Base-by-base conservation (phyloP, 2,888 invertebrate genomes). In the Drosophila neonasuta region DNA sequence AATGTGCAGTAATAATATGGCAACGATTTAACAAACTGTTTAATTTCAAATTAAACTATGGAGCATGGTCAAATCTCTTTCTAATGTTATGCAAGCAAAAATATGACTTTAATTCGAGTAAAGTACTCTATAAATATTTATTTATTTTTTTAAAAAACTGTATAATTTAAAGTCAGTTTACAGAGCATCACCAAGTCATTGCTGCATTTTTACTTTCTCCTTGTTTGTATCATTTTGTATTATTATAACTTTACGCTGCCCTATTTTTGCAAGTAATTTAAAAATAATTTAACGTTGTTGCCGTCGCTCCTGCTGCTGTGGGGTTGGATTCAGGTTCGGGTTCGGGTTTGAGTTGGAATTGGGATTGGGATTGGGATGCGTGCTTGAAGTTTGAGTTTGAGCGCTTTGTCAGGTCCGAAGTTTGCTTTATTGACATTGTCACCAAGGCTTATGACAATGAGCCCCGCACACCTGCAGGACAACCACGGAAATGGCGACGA, bases 381-480 rank as follows among this genome's bases (percentile, higher is more conserved):
- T 17, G 50, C 11, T 29, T 13, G 49, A 10, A 34, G 34, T 10
- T 34, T 34, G 34, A 10, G 30, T 32, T 64, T 45, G 46, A 57
- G 55, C 55, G 54, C 36, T 56, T 64, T 51, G 54, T 11, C 41
- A 17, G 64, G 44, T 77, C 62, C 58, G 71, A 83, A 86, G 86
- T 83, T 80, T 80, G 86, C 84, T 80, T 80, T 86, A 80, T 80
- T 80, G 84, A 86, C 86, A 80, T 86, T 86, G 84, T 83, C 80
- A 78, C 75, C 79, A 68, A 63, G 61, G 61, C 77, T 57, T 58
- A 79, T 49, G 79, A 79, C 79, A 79, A 75, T 79, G 74, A 68
- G 64, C 11, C 13, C 45, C 30, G 60, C 49, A 69, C 83, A 79
- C 79, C 79, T 79, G 79, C 56, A 56, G 51, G 56, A 54, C 68